Percentiles rank a stretch among this genome's conserved stretches.
Evolutionary conservation across 2,888 invertebrate species (phyloP).

Genomic region (Cantharis nigra): DNA sequence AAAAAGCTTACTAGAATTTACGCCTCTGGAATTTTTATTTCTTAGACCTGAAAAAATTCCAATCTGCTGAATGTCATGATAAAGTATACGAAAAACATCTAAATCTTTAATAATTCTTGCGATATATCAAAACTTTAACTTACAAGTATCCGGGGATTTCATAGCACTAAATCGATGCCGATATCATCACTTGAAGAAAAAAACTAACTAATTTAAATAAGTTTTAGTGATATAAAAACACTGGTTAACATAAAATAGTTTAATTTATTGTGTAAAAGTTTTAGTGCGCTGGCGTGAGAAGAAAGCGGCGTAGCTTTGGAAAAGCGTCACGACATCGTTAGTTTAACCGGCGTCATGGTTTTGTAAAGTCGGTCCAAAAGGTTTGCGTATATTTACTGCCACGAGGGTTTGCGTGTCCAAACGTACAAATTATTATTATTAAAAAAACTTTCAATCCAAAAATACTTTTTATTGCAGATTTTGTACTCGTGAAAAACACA

Average conservation of each 20-base stretch:
- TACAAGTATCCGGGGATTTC: slow-evolving; percentile 36
- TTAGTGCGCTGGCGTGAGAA: slow-evolving; percentile 33
- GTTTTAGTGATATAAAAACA: background rate
- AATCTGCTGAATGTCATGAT: background rate
- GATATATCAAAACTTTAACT: slow-evolving; percentile 38
- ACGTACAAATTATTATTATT: background rate
- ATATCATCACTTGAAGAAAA: background rate
- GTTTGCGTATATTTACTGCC: background rate
- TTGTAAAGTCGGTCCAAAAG: slow-evolving; percentile 16
- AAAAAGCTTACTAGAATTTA: background rate
- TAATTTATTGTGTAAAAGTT: background rate
- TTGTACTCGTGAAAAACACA: background rate
- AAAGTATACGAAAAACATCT: slow-evolving; percentile 14
- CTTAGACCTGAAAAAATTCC: background rate
- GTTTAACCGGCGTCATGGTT: slow-evolving; percentile 25
- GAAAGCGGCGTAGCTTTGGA: slow-evolving; percentile 22
- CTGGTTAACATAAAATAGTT: background rate
- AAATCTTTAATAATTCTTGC: slow-evolving; percentile 11
- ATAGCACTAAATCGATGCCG: background rate
- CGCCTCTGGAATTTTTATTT: background rate
- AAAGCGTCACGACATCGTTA: slow-evolving; percentile 27
- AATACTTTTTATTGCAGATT: background rate
- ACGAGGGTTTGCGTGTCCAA: background rate
- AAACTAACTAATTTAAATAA: background rate
- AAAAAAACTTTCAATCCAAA: slow-evolving; percentile 11